Percentiles rank a stretch among this genome's conserved stretches.
phyloP scores from a whole-genome alignment of 2,888 invertebrate genomes.

The Ophion ventricosus region DNA sequence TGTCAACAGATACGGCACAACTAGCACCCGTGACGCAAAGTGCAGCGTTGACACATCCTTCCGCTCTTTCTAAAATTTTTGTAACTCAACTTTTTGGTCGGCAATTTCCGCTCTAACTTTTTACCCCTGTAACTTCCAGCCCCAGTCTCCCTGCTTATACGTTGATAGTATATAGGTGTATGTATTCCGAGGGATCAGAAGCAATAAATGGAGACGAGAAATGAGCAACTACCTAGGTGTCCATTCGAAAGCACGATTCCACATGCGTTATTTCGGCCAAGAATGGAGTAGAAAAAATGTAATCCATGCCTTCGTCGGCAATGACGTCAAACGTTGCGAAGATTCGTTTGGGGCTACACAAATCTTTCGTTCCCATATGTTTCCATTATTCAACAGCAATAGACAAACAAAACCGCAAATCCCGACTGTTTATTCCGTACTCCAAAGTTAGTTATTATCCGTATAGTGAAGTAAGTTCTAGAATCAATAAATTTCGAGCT shows the following conservation, averaged over 20 bases:
- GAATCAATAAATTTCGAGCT: slow-evolving; percentile 62
- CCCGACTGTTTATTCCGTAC: slow-evolving; percentile 1
- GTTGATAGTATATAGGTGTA: background rate
- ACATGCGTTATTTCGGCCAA: slow-evolving; percentile 19
- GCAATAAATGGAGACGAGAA: background rate
- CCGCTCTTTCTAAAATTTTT: too few species aligned
- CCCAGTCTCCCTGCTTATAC: background rate
- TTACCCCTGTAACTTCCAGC: too few species aligned
- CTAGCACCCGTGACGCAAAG: too few species aligned
- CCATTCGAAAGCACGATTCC: background rate
- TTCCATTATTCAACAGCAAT: slow-evolving; percentile 52
- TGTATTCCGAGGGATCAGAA: background rate
- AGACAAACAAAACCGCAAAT: slow-evolving; percentile 52
- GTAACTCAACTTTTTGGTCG: too few species aligned
- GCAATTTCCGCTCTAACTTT: too few species aligned
- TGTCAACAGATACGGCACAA: too few species aligned
- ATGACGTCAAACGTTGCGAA: slow-evolving; percentile 23
- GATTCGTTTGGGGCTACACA: slow-evolving; percentile 16
- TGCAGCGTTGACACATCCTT: too few species aligned
- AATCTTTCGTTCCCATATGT: slow-evolving; percentile 6
- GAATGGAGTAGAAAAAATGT: background rate
- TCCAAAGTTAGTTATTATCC: background rate
- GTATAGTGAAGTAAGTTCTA: slow-evolving; percentile 34
- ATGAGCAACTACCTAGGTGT: background rate
- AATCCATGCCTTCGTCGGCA: background rate